A percentile compares a stretch with the other conserved stretches of the same genome.
These are phyloP conservation scores for Leptopilina syphax DNA, from an alignment of 2,888 invertebrate species.

Conservation along the genomic window DNA sequence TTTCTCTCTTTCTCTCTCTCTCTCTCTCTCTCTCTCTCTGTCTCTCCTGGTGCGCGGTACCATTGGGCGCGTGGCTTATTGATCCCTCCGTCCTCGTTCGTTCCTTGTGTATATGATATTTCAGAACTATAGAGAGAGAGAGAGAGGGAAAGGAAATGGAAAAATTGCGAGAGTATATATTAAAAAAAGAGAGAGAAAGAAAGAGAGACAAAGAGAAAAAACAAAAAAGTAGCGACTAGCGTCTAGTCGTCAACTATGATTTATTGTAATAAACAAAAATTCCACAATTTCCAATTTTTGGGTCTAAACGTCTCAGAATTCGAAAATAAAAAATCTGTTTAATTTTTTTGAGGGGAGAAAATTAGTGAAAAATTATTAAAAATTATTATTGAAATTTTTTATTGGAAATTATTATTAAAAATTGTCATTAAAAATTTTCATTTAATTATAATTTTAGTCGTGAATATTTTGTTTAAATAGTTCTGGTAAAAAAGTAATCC, in stretches of 20 bases:
- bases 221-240: neutral
- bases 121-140: constrained; percentile 44
- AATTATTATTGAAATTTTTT: too few relatives aligned
- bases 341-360: too few relatives aligned
- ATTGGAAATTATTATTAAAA: too few relatives aligned
- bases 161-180: constrained; percentile 8
- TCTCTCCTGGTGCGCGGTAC: constrained; percentile 61
- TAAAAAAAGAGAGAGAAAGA: neutral
- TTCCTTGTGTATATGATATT: constrained; percentile 51
- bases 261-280: constrained; percentile 8
- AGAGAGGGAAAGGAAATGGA: constrained; percentile 30
- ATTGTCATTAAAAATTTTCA: too few relatives aligned
- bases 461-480: too few relatives aligned
- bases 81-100: constrained; percentile 68
- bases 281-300: neutral
- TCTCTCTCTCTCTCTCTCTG: constrained; percentile 14
- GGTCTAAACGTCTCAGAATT: too few relatives aligned
- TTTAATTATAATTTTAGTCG: too few relatives aligned
- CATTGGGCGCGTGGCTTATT: constrained; percentile 71
- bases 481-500: too few relatives aligned
- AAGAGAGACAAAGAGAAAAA: constrained; percentile 1
- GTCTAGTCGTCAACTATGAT: constrained; percentile 21
- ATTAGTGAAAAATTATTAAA: too few relatives aligned
- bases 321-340: too few relatives aligned
- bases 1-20: constrained; percentile 38